Conservation (phyloP, 2,797 vertebrate species). For the Thamnophis elegans region DNA sequence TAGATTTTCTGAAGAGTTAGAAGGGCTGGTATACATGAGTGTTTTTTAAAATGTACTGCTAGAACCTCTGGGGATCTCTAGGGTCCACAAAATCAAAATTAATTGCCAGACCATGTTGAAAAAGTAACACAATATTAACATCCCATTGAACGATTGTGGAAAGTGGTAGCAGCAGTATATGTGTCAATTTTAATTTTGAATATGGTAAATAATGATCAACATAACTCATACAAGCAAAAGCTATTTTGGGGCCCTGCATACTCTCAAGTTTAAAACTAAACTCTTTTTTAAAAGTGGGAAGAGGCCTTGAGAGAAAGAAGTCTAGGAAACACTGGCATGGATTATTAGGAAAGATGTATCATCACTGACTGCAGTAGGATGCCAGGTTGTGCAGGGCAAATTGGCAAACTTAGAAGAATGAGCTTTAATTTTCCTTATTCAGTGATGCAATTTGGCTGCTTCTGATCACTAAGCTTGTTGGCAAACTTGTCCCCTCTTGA, state of each 20-base stretch:
- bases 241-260: not conserved
- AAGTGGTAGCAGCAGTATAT: not conserved
- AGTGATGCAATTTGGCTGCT: not conserved
- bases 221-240: not conserved
- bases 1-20: not conserved
- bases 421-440: not conserved
- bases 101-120: not conserved
- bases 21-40: not conserved
- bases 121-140: not conserved
- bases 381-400: not conserved
- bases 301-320: not conserved
- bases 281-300: not conserved
- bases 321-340: not conserved
- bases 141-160: not conserved
- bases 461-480: not conserved
- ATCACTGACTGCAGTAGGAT: not conserved
- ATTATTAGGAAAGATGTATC: not conserved
- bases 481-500: not conserved
- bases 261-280: no score
- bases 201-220: not conserved
- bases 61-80: not conserved
- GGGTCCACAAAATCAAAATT: not conserved
- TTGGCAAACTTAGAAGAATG: not conserved
- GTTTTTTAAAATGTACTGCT: not conserved
- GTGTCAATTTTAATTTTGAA: not conserved